These are phyloP conservation scores for Capra hircus DNA, from an alignment of 2,113 vertebrate genomes.

Conservation along the genomic window DNA sequence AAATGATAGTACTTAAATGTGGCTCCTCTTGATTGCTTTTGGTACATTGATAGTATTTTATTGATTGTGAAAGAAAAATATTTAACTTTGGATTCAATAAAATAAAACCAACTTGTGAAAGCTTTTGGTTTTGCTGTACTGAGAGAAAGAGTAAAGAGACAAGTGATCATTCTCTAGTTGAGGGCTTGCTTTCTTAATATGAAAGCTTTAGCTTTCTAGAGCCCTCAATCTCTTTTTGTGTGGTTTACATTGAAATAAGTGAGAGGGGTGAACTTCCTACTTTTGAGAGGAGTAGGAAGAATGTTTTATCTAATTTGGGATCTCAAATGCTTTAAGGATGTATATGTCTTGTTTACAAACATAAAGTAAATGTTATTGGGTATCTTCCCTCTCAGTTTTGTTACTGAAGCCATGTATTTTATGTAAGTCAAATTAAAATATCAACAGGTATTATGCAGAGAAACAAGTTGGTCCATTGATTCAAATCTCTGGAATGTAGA, in stretches of 20 bases:
- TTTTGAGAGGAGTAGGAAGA: conserved; percentile 24
- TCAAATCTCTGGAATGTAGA: conserved; percentile 70
- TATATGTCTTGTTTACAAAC: not conserved
- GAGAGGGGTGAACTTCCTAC: not conserved
- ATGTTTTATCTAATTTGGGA: not conserved
- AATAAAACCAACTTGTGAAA: not conserved
- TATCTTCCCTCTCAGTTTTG: conserved; percentile 18
- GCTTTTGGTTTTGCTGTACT: not conserved
- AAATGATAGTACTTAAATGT: not conserved
- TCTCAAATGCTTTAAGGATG: not conserved
- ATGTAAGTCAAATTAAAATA: conserved; percentile 50
- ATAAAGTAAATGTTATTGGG: not conserved
- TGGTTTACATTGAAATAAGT: not conserved
- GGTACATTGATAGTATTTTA: not conserved
- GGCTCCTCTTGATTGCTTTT: conserved; percentile 14
- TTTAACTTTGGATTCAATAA: conserved; percentile 13
- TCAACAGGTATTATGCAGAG: conserved; percentile 47
- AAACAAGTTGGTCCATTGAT: conserved; percentile 65
- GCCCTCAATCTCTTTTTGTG: not conserved
- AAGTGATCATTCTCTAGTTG: not conserved
- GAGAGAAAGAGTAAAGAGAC: not conserved
- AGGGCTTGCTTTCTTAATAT: not conserved
- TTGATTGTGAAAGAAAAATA: conserved; percentile 17
- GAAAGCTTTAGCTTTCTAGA: not conserved
- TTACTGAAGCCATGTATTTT: conserved; percentile 39